Percentiles rank a stretch among this genome's conserved stretches.
Conservation (phyloP, 2,113 vertebrate species). For the Columbina picui region DNA sequence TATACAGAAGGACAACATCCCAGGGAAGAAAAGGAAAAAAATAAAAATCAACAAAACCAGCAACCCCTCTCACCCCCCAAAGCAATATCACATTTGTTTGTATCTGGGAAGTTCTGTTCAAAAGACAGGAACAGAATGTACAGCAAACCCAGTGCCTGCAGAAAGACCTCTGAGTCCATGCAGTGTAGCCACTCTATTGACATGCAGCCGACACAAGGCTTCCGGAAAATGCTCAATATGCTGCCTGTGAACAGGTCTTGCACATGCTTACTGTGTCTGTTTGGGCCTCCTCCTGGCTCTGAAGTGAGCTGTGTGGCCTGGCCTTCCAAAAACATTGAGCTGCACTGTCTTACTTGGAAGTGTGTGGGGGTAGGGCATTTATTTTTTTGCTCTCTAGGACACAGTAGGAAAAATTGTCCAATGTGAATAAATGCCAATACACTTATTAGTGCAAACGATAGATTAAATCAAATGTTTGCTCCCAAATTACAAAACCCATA, state of each 20-base stretch:
- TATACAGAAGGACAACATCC: neutral
- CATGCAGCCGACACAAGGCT: fast-evolving
- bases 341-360: neutral
- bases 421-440: neutral
- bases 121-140: neutral
- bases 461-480: neutral
- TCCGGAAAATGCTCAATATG: neutral
- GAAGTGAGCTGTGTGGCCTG: neutral
- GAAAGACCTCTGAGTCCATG: fast-evolving
- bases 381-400: neutral
- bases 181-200: fast-evolving
- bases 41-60: neutral
- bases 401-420: neutral
- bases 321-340: neutral
- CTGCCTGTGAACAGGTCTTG: neutral
- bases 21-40: neutral
- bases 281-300: neutral
- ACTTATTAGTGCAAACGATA: neutral
- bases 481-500: neutral
- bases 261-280: neutral
- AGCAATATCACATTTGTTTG: neutral
- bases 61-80: neutral
- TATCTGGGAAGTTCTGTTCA: neutral
- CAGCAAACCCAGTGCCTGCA: neutral
- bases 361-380: fast-evolving